Conservation (phyloP, 2,113 vertebrate species). For the Tringa solitaria region DNA sequence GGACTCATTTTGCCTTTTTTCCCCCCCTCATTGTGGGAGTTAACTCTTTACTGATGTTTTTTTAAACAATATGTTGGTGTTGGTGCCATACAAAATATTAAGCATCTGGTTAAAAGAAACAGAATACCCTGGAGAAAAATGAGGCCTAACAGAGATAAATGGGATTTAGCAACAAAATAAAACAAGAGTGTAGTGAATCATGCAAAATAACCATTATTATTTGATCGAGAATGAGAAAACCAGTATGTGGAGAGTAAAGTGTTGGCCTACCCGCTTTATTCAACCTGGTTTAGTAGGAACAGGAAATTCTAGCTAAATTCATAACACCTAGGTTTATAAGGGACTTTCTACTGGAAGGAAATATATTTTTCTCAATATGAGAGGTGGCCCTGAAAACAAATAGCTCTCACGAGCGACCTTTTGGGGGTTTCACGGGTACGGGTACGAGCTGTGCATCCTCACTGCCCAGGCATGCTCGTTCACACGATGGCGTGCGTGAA, state of each 20-base stretch:
- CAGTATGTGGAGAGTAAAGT: not conserved
- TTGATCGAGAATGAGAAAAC: not conserved
- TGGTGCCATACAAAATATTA: not conserved
- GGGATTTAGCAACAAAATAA: not conserved
- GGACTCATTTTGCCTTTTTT: not conserved
- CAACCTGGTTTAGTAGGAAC: not conserved
- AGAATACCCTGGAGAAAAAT: not conserved
- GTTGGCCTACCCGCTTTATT: not conserved
- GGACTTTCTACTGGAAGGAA: not conserved
- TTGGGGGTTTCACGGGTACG: not conserved
- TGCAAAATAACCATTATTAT: not conserved
- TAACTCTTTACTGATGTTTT: not conserved
- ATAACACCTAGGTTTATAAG: not conserved
- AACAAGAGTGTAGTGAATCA: not conserved
- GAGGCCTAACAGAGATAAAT: not conserved
- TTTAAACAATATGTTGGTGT: not conserved
- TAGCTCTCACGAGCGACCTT: not conserved
- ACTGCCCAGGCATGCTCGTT: rapidly evolving
- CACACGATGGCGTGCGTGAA: rapidly evolving
- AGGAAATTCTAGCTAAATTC: not conserved
- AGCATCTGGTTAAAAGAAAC: not conserved
- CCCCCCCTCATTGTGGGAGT: not conserved
- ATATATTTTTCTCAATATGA: not conserved
- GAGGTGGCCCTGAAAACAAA: not conserved
- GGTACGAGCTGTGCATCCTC: not conserved